These are phyloP conservation scores for Sericinus montela DNA, from an alignment of 2,888 invertebrate genomes.

Conservation along the genomic window DNA sequence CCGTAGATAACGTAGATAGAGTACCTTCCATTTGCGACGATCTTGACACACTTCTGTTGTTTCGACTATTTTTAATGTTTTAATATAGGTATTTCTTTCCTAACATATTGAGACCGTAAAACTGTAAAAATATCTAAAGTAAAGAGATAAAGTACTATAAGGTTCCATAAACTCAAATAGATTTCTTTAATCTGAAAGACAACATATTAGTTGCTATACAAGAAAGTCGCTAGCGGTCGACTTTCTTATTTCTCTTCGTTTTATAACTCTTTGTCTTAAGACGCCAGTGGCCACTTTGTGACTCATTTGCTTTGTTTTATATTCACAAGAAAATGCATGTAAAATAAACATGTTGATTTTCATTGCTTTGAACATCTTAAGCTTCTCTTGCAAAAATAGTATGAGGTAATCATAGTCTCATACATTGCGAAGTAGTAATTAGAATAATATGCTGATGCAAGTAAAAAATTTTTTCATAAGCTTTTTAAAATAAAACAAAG, in stretches of 20 bases:
- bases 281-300: slow-evolving; percentile 20
- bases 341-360: slow-evolving; percentile 21
- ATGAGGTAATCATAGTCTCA: slow-evolving; percentile 16
- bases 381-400: slow-evolving; percentile 13
- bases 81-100: too few species aligned
- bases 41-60: too few species aligned
- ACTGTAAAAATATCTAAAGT: too few species aligned
- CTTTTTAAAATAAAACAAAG: too few species aligned
- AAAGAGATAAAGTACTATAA: slow-evolving; percentile 8
- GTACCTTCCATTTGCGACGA: too few species aligned
- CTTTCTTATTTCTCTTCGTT: slow-evolving; percentile 13
- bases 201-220: slow-evolving; percentile 15
- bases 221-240: slow-evolving; percentile 19
- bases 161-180: slow-evolving; percentile 9
- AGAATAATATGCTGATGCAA: slow-evolving; percentile 10
- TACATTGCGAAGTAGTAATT: slow-evolving; percentile 16
- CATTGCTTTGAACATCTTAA: slow-evolving; percentile 19
- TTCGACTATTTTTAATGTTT: too few species aligned
- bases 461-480: too few species aligned
- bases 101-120: too few species aligned
- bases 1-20: too few species aligned
- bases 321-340: slow-evolving; percentile 20
- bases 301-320: slow-evolving; percentile 19
- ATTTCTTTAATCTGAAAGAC: slow-evolving; percentile 16
- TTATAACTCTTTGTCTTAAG: slow-evolving; percentile 20